Percentiles rank a stretch among this genome's conserved stretches.
These are phyloP conservation scores for Pyrrhosoma nymphula DNA, from an alignment of 2,888 invertebrate species.

Conservation along the genomic window DNA sequence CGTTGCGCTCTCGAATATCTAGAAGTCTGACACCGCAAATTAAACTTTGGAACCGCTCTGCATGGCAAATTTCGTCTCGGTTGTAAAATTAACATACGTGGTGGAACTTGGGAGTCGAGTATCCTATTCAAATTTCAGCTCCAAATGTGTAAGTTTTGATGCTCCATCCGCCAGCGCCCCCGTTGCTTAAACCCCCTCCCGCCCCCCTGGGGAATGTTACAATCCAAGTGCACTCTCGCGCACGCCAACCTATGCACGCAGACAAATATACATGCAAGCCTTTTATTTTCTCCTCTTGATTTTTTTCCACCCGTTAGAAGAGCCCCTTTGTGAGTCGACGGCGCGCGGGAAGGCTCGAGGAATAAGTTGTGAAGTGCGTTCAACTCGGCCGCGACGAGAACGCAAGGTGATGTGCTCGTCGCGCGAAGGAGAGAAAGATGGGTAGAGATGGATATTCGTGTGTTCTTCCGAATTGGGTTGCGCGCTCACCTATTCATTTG, in stretches of 20 bases:
- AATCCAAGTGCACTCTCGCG: neutral
- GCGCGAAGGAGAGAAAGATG: neutral
- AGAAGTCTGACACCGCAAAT: neutral
- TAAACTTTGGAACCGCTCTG: slow-evolving; percentile 3
- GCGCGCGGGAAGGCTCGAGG: neutral
- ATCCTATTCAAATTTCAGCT: slow-evolving; percentile 27
- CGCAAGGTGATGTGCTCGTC: neutral
- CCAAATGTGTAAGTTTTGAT: neutral
- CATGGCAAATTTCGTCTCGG: slow-evolving; percentile 16
- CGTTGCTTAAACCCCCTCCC: neutral
- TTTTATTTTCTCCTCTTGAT: neutral
- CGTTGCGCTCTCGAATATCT: neutral
- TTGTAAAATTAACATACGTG: neutral
- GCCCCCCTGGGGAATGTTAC: neutral
- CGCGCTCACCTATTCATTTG: neutral
- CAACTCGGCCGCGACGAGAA: neutral
- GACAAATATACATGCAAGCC: neutral
- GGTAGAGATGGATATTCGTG: neutral
- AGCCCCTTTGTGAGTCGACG: neutral
- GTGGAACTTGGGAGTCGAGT: neutral
- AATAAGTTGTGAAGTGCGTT: slow-evolving; percentile 9
- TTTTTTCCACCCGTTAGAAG: neutral
- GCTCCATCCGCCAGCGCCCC: neutral
- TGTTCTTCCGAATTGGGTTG: neutral
- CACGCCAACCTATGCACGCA: neutral